These are phyloP conservation scores for Athalia circularis DNA, from an alignment of 2,888 invertebrate genomes.

Conservation along the genomic window DNA sequence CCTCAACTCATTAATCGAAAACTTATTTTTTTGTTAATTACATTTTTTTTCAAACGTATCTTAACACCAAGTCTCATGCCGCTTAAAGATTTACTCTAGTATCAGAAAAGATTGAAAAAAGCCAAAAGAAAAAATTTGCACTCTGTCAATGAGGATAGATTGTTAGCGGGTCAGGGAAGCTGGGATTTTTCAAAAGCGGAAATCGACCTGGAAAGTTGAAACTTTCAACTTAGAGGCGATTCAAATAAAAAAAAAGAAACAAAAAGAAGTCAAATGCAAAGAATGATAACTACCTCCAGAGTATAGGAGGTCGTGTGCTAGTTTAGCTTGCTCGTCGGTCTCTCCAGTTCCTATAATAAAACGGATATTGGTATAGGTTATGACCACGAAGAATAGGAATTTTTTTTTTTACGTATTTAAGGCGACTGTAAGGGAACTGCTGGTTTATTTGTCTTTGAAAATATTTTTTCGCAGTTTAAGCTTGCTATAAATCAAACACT, in stretches of 20 bases:
- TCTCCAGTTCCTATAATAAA: conserved; percentile 81
- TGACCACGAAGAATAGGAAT: conserved; percentile 23
- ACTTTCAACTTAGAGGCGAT: background rate
- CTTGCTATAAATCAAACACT: background rate
- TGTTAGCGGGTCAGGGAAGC: background rate
- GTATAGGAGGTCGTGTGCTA: conserved; percentile 92
- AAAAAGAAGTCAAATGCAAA: conserved; percentile 30
- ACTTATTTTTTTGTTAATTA: no score
- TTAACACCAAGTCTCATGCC: no score
- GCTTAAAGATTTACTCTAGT: no score
- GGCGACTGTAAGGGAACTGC: conserved; percentile 25
- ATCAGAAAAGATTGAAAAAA: no score
- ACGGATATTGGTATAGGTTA: conserved; percentile 34
- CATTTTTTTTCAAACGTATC: no score
- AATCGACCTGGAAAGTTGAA: background rate
- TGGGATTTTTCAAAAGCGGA: background rate
- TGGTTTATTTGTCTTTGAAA: conserved; percentile 32
- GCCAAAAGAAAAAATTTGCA: background rate
- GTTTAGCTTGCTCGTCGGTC: conserved; percentile 87
- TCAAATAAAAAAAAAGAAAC: conserved; percentile 8
- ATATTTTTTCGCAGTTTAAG: conserved; percentile 31
- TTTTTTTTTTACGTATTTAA: conserved; percentile 5
- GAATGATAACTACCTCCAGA: conserved; percentile 79
- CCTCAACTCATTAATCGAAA: background rate
- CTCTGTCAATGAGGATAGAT: background rate